phyloP scores from a whole-genome alignment of 2,113 vertebrate species.

The Tragelaphus buxtoni region DNA sequence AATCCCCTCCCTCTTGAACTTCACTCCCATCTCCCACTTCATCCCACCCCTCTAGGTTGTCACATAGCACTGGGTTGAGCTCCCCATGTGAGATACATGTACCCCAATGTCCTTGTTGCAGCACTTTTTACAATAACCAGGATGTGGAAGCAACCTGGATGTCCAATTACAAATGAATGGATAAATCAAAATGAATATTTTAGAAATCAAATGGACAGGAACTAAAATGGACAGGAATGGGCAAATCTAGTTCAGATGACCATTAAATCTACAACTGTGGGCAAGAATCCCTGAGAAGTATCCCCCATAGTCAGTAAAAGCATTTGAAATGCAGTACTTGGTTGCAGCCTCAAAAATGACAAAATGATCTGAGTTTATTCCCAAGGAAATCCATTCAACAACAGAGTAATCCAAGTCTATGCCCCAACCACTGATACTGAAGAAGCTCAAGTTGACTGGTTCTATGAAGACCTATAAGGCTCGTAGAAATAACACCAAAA shows the following conservation, averaged over 20 bases:
- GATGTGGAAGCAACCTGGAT: too few species aligned
- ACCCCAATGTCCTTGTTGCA: too few species aligned
- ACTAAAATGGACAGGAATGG: not conserved
- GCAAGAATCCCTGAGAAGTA: not conserved
- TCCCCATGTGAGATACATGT: too few species aligned
- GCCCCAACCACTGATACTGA: not conserved
- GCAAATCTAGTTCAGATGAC: not conserved
- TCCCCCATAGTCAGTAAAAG: not conserved
- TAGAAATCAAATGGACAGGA: too few species aligned
- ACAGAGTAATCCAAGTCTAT: not conserved
- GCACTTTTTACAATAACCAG: too few species aligned
- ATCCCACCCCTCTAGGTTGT: too few species aligned
- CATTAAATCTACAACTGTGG: not conserved
- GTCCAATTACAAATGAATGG: too few species aligned
- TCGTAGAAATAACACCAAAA: not conserved
- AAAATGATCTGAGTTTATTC: not conserved
- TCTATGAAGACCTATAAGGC: not conserved
- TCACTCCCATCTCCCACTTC: too few species aligned
- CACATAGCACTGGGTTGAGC: too few species aligned
- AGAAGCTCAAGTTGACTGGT: not conserved
- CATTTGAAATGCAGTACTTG: not conserved
- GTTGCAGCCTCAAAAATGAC: not conserved
- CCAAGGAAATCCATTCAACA: not conserved
- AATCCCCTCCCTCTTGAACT: too few species aligned
- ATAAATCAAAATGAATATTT: not conserved